Conservation (phyloP, 2,113 vertebrate species). For the Indri indri region DNA sequence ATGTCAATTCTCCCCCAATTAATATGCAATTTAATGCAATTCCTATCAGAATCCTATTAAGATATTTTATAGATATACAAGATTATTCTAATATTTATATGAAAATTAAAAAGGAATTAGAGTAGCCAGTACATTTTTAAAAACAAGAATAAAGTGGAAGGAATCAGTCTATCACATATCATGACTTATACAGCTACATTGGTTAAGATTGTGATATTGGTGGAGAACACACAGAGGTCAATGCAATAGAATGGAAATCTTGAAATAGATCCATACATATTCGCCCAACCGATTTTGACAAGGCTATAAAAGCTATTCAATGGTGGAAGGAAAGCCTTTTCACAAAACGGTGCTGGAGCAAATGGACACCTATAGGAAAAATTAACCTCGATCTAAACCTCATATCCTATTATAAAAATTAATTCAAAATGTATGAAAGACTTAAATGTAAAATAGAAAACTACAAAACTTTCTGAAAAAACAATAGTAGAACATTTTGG, state of each 20-base stretch:
- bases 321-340: neutral
- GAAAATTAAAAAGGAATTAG: neutral
- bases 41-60: neutral
- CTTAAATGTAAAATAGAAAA: slow-evolving; percentile 4
- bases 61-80: neutral
- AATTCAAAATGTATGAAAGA: neutral
- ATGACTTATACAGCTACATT: neutral
- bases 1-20: neutral
- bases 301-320: neutral
- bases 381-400: neutral
- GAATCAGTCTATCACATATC: neutral
- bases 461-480: neutral
- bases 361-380: neutral
- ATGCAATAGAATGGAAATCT: neutral
- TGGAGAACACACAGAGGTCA: neutral
- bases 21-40: neutral
- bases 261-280: neutral
- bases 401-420: neutral
- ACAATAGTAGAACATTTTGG: neutral
- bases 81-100: neutral
- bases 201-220: neutral
- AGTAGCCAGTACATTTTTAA: neutral
- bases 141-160: neutral
- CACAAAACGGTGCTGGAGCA: neutral
- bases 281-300: neutral